A percentile compares a stretch with the other conserved stretches of the same genome.
Conservation (phyloP, 2,888 invertebrate genomes). For the Amorpha juglandis region DNA sequence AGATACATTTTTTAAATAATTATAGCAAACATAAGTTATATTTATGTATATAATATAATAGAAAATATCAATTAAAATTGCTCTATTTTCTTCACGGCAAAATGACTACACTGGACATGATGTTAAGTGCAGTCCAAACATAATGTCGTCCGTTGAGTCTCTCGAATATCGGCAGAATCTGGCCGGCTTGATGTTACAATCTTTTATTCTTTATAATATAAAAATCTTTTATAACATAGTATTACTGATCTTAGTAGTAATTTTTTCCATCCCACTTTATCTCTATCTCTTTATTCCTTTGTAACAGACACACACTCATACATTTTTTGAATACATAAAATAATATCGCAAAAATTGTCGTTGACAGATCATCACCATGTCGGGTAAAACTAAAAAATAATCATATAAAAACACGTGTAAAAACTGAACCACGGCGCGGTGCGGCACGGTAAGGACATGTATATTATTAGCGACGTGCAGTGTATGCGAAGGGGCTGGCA, state of each 20-base stretch:
- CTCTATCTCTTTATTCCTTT: not conserved
- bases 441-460: slow-evolving; percentile 9
- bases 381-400: not conserved
- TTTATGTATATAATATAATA: too few relatives aligned
- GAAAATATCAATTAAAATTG: too few relatives aligned
- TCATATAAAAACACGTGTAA: not conserved
- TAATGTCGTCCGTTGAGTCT: too few relatives aligned
- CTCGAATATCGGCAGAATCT: too few relatives aligned
- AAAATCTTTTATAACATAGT: too few relatives aligned
- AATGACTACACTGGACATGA: too few relatives aligned
- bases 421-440: slow-evolving; percentile 8
- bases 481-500: not conserved
- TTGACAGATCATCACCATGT: slow-evolving; percentile 10
- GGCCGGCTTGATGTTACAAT: too few relatives aligned
- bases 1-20: too few relatives aligned
- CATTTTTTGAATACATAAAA: not conserved
- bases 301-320: not conserved
- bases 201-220: too few relatives aligned
- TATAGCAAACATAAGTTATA: too few relatives aligned
- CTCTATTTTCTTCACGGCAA: too few relatives aligned
- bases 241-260: not conserved
- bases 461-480: slow-evolving; percentile 5
- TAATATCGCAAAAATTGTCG: not conserved
- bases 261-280: not conserved
- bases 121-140: too few relatives aligned